A percentile compares a stretch with the other conserved stretches of the same genome.
phyloP scores from a whole-genome alignment of 2,113 vertebrate genomes.

The Oreochromis tanganicae region DNA sequence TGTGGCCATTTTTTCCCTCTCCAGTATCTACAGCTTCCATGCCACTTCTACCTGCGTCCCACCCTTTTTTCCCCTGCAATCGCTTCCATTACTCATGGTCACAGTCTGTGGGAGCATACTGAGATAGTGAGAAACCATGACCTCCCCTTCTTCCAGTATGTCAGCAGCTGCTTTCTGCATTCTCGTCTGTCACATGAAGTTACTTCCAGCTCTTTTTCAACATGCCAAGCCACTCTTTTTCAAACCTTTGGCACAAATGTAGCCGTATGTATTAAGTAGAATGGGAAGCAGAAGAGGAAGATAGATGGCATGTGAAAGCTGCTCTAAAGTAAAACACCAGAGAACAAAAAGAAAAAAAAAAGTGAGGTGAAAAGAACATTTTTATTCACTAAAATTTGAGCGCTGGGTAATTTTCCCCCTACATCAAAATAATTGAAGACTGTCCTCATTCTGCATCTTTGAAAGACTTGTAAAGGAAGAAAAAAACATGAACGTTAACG shows the following conservation, averaged over 20 bases:
- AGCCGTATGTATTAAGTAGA: not conserved
- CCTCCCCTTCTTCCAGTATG: not conserved
- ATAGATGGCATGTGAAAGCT: not conserved
- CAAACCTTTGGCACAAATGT: not conserved
- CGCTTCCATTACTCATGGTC: constrained; percentile 23
- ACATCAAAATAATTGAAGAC: constrained; percentile 41
- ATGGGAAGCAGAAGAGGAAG: not conserved
- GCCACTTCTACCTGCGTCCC: not conserved
- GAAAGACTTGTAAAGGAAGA: constrained; percentile 9
- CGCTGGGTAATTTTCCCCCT: not conserved
- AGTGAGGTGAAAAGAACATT: not conserved
- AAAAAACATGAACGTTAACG: not conserved
- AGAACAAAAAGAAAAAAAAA: not conserved
- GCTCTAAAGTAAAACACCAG: not conserved
- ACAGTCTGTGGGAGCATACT: constrained; percentile 10
- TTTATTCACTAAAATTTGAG: constrained; percentile 6
- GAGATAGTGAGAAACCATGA: constrained; percentile 19
- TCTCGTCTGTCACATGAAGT: constrained; percentile 30
- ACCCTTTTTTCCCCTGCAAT: not conserved
- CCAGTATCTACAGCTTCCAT: not conserved
- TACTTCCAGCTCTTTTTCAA: constrained; percentile 10
- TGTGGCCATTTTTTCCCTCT: not conserved
- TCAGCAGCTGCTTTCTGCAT: not conserved
- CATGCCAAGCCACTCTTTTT: constrained; percentile 37
- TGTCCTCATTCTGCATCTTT: not conserved